Base-by-base conservation (phyloP, 2,797 vertebrate species). In the Neosilurus hyrtlii region DNA sequence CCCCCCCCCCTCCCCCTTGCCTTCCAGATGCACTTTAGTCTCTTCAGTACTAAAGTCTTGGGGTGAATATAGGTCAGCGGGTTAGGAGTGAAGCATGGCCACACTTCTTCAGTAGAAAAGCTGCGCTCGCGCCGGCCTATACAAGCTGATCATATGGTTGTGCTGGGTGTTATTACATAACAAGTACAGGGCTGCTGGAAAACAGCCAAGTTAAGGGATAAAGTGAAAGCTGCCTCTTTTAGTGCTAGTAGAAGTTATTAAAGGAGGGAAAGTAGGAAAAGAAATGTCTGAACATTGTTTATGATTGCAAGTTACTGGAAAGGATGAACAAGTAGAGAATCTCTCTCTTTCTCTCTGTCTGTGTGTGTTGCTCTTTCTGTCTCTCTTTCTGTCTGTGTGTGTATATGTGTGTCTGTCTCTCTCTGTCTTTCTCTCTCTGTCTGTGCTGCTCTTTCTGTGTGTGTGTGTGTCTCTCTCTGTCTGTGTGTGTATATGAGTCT, bases 41-140 rank as follows among this genome's bases (percentile, higher is more conserved):
- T 81, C 87, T 87, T 89, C 89, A 20, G 87, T 87, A 92, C 90
- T 91, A 90, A 92, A 82, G 87, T 91, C 90, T 88, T 84, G 90
- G 91, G 89, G 90, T 92, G 91, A 91, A 94, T 94, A 90, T 93
- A 87, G 94, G 94, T 95, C 93, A 94, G 92, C 93, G 91, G 94
- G 94, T 95, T 94, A 95, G 92, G 88, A 93, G 93, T 91, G 90
- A 93, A 92, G 94, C 90, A 90, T 92, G 93, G 90, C 90, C 92
- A 92, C 90, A 92, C 91, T 92, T 90, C 61, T 87, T 84, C 83
- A 84, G 73, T 54, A 79, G 76, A 77, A 79, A 88, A 85, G 79
- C 76, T 83, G 80, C 86, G 86, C 83, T 84, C 52, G 91, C 89
- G 93, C 16, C 88, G 91, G 91, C 89, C 89, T 59, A 2, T 86